A percentile compares a stretch with the other conserved stretches of the same genome.
These are phyloP conservation scores for Galendromus occidentalis DNA, from an alignment of 1,140 invertebrate species.

Conservation along the genomic window DNA sequence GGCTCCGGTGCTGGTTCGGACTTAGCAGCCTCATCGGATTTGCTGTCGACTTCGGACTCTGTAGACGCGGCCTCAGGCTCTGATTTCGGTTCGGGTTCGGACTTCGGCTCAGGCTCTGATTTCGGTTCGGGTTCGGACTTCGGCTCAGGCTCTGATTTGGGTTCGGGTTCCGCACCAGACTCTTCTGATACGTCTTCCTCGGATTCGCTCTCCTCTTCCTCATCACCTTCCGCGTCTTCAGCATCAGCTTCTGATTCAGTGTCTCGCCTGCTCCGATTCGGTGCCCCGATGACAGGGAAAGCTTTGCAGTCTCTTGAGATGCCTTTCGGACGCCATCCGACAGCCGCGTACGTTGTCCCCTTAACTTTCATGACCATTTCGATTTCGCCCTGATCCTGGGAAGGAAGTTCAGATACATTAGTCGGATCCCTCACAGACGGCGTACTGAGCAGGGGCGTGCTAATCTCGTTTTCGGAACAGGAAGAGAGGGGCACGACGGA, in stretches of 20 bases:
- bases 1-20: constrained; percentile 30
- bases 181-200: constrained; percentile 10
- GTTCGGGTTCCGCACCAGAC: constrained; percentile 5
- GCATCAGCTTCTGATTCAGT: constrained; percentile 6
- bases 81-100: constrained; percentile 13
- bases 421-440: too few species aligned
- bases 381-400: constrained; percentile 48
- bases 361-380: constrained; percentile 64
- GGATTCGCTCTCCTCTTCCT: constrained; percentile 1
- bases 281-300: constrained; percentile 32
- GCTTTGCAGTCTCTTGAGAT: constrained; percentile 16
- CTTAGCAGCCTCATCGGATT: constrained; percentile 27
- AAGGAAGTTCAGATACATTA: background rate
- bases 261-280: constrained; percentile 17
- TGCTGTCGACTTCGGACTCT: constrained; percentile 25
- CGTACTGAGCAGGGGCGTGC: too few species aligned
- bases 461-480: too few species aligned
- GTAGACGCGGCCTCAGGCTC: constrained; percentile 13
- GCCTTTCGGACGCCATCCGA: constrained; percentile 52
- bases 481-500: too few species aligned
- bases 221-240: background rate
- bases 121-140: background rate
- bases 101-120: constrained; percentile 17
- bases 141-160: constrained; percentile 2
- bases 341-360: constrained; percentile 58